These are phyloP conservation scores for Raja brachyura DNA, from an alignment of 2,113 vertebrate species.

Conservation along the genomic window DNA sequence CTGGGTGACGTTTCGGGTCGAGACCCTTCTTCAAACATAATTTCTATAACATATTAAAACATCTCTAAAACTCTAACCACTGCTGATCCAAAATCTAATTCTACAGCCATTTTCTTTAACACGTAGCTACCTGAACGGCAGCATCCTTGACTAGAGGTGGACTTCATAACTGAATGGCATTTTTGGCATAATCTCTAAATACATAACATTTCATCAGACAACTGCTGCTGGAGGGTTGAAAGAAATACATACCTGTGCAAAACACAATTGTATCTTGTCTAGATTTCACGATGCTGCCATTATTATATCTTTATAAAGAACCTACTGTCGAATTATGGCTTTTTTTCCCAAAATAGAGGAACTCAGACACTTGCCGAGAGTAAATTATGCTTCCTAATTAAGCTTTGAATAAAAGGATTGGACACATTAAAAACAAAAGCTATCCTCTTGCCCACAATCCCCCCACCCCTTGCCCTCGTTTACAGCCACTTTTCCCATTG, in stretches of 20 bases:
- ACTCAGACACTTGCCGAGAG: not conserved
- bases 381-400: not conserved
- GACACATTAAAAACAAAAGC: not conserved
- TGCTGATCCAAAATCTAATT: not conserved
- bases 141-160: not conserved
- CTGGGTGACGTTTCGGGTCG: too few relatives aligned
- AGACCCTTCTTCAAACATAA: not conserved
- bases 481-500: not conserved
- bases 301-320: not conserved
- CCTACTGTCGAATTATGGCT: not conserved
- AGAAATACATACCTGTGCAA: not conserved
- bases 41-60: not conserved
- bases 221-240: not conserved
- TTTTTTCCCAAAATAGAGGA: not conserved
- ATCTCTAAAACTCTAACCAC: not conserved
- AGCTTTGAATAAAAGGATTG: not conserved
- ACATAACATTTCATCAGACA: not conserved
- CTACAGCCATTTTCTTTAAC: not conserved
- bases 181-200: not conserved
- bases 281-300: not conserved
- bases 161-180: not conserved
- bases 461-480: too few relatives aligned
- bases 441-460: not conserved
- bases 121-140: not conserved
- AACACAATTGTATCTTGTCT: not conserved